Evolutionary conservation across 2,797 vertebrate genomes (phyloP), one percentile per base, ranked within the genome.

Genomic region (Phoeniculus purpureus): DNA sequence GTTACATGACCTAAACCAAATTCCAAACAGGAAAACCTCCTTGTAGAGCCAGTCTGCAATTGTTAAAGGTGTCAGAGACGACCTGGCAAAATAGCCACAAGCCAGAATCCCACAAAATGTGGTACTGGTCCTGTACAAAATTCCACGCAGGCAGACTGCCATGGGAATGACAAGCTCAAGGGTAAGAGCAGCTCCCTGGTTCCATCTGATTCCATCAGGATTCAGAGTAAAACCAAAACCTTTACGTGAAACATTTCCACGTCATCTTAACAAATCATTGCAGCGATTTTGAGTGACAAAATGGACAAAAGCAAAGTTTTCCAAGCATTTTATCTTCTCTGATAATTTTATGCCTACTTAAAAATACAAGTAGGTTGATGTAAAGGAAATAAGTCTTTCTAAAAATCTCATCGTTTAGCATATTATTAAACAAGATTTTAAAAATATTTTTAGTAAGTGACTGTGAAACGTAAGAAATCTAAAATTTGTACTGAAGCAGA

Each of bases 111-210:
- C 37, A 23, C 32, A 21, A 8, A 62, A 77, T 13, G 8, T 19
- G 32, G 13, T 5, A 8, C 6, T 29, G 34, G 34, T 25, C 17
- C 79, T 51, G 6, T 5, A 2, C 0, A 2, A 34, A 62, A 19
- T 31, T 27, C 21, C 13, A 3, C 5, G 3, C 0, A 16, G 1
- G 45, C 3, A 23, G 5, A 4, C 17, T 71, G 61, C 16, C 23
- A 12, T 0, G 1, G n/a, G 29, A 76, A 25, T 12, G 10, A 16
- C 8, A 45, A 74, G 23, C 21, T 45, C 43, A 37, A 22, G 8
- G 15, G 21, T 25, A 29, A 51, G 12, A 45, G 5, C 3, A 73
- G 25, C 17, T 11, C 59, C 55, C 20, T 34, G 26, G 32, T 68
- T 73, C 43, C 10, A 45, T 25, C 16, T 26, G 13, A 68, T 29